Evolutionary conservation across 2,113 vertebrate genomes (phyloP).

Genomic region (Percina caprodes): DNA sequence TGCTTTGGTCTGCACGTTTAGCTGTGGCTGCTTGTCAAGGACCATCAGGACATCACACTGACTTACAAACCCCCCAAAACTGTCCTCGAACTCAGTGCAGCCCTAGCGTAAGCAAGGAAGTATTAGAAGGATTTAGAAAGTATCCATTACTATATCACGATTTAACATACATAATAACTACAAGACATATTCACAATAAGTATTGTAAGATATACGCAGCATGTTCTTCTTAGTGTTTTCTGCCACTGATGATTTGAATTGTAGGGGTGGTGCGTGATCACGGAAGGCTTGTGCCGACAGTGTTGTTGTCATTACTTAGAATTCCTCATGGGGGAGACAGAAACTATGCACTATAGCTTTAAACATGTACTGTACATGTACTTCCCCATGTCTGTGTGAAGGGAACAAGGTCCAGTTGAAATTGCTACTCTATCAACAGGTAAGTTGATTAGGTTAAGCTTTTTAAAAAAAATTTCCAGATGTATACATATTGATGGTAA

Average conservation of each 20-base stretch:
- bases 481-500: no score
- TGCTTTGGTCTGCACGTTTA: slow-evolving; percentile 91
- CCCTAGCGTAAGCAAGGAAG: background rate
- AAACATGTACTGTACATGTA: no score
- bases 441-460: no score
- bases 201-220: background rate
- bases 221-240: background rate
- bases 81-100: background rate
- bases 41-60: background rate
- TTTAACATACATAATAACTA: background rate
- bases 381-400: no score
- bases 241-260: background rate
- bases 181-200: background rate
- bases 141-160: background rate
- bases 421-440: no score
- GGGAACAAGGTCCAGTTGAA: no score
- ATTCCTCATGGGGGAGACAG: no score
- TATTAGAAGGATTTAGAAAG: background rate
- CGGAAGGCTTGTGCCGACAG: no score
- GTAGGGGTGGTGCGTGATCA: no score
- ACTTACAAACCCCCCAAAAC: background rate
- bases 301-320: no score
- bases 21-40: slow-evolving; percentile 86
- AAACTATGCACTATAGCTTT: no score
- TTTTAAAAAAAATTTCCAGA: no score